Base-by-base conservation (phyloP, 1,140 invertebrate genomes). In the Bombus turneri region DNA sequence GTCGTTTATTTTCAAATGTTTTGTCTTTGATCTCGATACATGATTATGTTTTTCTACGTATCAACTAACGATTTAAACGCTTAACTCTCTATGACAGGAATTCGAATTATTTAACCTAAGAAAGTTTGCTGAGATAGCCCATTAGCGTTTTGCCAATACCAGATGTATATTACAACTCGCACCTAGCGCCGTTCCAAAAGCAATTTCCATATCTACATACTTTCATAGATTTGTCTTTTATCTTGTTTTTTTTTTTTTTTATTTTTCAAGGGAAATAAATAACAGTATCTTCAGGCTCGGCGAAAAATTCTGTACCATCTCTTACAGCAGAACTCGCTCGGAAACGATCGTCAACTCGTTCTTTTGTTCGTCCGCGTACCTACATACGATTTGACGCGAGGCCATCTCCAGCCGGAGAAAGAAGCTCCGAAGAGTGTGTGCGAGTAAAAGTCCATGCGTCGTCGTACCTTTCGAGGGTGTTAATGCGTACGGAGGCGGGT, bases 401-500 rank as follows among this genome's bases (percentile, higher is more conserved):
- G 43, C 59, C 81, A 72, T n/a, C 41, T 73, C 31, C 72, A 71
- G 28, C 34, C 66, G 47, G 72, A 85, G 82, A 75, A 86, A 77
- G 87, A 84, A 86, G 84, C 71, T 39, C 59, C 13, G 41, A 22
- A n/a, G 74, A 81, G 84, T 73, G 78, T 64, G 69, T 53, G 31
- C 15, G 64, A 15, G 62, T 86, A 72, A 81, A 74, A 68, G 47
- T 69, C 15, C 41, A 39, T 43, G 77, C 39, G 76, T 66, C 77
- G 85, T 78, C 64, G 78, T 82, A 87, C 74, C 83, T 83, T 86
- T 86, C 80, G 53, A 88, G 83, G 87, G 90, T 91, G 90, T 89
- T 88, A 88, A 90, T 92, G 90, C 80, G 71, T 88, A 90, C 81
- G 90, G 85, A 91, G 90, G 91, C 90, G 91, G 89, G 80, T 92